Evolutionary conservation across 2,797 vertebrate species (phyloP).

Genomic region (Halcyon leucocephala): DNA sequence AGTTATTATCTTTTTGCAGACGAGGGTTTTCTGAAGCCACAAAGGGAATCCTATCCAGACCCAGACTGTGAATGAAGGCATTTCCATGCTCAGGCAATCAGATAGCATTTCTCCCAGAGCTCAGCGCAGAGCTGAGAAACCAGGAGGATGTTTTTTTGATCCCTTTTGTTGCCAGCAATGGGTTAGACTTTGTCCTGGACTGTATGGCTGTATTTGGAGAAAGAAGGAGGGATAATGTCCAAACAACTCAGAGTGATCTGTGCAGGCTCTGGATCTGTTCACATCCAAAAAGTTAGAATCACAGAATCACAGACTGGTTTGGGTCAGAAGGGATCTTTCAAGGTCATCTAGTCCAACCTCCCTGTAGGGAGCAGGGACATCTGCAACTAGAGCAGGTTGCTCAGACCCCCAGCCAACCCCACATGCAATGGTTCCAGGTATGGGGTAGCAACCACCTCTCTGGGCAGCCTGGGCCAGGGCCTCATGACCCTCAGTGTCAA

Average conservation of each 20-base stretch:
- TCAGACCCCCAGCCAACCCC: not conserved
- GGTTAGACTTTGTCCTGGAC: constrained; percentile 1
- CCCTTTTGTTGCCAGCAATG: not conserved
- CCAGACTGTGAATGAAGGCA: not conserved
- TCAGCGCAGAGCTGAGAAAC: not conserved
- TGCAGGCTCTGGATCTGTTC: not conserved
- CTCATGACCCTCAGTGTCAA: not conserved
- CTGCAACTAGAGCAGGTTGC: not conserved
- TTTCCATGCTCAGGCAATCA: not conserved
- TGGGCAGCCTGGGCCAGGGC: not conserved
- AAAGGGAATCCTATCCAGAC: not conserved
- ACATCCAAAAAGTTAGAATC: not conserved
- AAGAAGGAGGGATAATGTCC: constrained; percentile 15
- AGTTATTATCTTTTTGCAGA: not conserved
- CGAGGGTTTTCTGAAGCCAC: not conserved
- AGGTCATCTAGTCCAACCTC: not conserved
- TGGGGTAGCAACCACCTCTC: not conserved
- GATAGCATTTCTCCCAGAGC: not conserved
- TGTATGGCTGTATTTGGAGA: not conserved
- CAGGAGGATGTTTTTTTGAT: not conserved
- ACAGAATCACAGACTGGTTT: not conserved
- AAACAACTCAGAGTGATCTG: not conserved
- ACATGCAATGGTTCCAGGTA: not conserved
- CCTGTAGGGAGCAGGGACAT: not conserved
- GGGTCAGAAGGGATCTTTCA: not conserved